Percentiles rank a stretch among this genome's conserved stretches.
phyloP scores from a whole-genome alignment of 2,797 vertebrate species.

The Mallotus villosus region DNA sequence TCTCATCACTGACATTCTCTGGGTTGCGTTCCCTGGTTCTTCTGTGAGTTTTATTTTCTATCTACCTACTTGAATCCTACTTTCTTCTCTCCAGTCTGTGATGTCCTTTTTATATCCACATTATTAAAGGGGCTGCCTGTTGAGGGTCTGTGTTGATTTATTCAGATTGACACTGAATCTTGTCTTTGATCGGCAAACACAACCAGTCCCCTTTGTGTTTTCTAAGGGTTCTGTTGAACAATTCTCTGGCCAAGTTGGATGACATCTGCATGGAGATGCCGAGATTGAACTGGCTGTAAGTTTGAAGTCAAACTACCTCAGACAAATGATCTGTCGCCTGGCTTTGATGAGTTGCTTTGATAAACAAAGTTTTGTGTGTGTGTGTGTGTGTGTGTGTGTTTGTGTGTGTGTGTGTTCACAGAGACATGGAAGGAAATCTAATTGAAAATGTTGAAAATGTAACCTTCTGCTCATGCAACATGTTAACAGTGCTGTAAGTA shows the following conservation, averaged over 20 bases:
- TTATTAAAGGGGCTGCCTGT: not conserved
- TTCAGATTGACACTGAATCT: conserved; percentile 9
- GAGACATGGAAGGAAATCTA: conserved; percentile 91
- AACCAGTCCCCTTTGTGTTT: not conserved
- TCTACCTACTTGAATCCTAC: not conserved
- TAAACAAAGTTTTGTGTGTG: not conserved
- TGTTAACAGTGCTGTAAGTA: conserved; percentile 94
- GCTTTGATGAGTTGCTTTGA: conserved; percentile 21
- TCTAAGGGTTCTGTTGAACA: conserved; percentile 88
- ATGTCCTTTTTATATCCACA: conserved; percentile 7
- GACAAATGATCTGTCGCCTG: not conserved
- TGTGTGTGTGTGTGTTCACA: conserved; percentile 51
- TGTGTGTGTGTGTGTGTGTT: conserved; percentile 18
- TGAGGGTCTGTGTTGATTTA: conserved; percentile 3
- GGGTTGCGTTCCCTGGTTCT: conserved; percentile 92
- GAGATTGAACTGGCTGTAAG: conserved; percentile 92
- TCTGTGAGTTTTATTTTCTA: conserved; percentile 81
- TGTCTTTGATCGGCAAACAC: conserved; percentile 11
- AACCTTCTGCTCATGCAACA: conserved; percentile 87
- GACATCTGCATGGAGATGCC: conserved; percentile 92
- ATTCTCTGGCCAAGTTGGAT: conserved; percentile 82
- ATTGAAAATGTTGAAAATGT: conserved; percentile 86
- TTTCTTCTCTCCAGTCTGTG: conserved; percentile 3
- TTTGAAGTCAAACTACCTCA: conserved; percentile 28
- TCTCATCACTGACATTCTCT: conserved; percentile 86